phyloP scores from a whole-genome alignment of 2,888 invertebrate species.

The Xanthorhoe designata region DNA sequence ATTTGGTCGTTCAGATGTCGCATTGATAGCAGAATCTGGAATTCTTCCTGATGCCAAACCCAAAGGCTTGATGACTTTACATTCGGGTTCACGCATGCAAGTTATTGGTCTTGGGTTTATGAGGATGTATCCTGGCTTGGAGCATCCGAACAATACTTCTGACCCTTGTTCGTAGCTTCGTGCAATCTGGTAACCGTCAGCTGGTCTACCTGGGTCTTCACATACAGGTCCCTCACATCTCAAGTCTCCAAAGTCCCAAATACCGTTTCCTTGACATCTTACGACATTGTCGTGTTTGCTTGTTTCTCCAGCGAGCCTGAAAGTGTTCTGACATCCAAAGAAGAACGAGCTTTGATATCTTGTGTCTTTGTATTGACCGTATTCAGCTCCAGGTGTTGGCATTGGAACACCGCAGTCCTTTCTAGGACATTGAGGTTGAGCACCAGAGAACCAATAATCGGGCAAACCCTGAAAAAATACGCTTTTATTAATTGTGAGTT shows the following conservation, averaged over 20 bases:
- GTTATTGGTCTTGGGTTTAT: slow-evolving; percentile 96
- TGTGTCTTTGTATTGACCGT: slow-evolving; percentile 94
- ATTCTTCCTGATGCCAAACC: slow-evolving; percentile 96
- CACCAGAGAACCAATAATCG: slow-evolving; percentile 96
- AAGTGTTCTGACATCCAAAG: slow-evolving; percentile 98
- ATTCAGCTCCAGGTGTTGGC: slow-evolving; percentile 97
- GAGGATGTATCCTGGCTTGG: slow-evolving; percentile 95
- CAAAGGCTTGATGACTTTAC: slow-evolving; percentile 95
- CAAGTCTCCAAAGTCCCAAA: slow-evolving; percentile 99
- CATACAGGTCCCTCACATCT: slow-evolving; percentile 98
- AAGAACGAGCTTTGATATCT: slow-evolving; percentile 97
- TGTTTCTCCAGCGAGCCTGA: slow-evolving; percentile 96
- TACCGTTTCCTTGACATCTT: slow-evolving; percentile 95
- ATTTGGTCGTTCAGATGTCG: slow-evolving; percentile 96
- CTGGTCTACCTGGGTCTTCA: slow-evolving; percentile 97
- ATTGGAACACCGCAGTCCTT: slow-evolving; percentile 96
- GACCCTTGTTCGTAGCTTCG: slow-evolving; percentile 95
- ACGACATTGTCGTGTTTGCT: slow-evolving; percentile 96
- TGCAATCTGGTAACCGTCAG: slow-evolving; percentile 95
- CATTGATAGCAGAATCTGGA: slow-evolving; percentile 97
- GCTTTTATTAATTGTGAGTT: not conserved
- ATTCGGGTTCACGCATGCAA: slow-evolving; percentile 96
- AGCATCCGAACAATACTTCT: slow-evolving; percentile 95
- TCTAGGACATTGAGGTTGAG: slow-evolving; percentile 94
- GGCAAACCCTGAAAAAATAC: slow-evolving; percentile 88